Evolutionary conservation across 1,140 invertebrate species (phyloP).

Genomic region (Cepaea nemoralis): DNA sequence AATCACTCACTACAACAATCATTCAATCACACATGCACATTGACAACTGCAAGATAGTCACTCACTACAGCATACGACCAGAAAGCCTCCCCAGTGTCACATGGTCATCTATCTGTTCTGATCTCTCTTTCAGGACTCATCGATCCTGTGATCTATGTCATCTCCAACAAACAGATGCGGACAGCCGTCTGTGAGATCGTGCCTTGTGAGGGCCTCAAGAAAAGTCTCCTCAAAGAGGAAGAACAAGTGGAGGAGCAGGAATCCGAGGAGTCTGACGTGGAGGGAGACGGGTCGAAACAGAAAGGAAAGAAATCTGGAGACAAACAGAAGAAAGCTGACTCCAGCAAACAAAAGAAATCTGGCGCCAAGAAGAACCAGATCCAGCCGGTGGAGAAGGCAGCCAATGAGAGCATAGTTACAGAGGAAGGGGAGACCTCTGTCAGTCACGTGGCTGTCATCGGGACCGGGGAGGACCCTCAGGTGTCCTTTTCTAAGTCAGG

Average conservation of each 20-base stretch:
- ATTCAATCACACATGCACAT: too few relatives aligned
- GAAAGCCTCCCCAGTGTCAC: too few relatives aligned
- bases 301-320: background rate
- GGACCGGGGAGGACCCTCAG: background rate
- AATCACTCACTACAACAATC: too few relatives aligned
- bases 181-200: constrained; percentile 47
- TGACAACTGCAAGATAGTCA: too few relatives aligned
- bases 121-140: constrained; percentile 43
- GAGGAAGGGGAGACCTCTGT: background rate
- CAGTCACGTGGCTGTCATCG: background rate
- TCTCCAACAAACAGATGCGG: constrained; percentile 56
- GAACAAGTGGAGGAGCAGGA: constrained; percentile 23
- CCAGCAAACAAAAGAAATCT: background rate
- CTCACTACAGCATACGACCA: too few relatives aligned
- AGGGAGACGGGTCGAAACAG: background rate
- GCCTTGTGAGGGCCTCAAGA: constrained; percentile 45
- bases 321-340: background rate
- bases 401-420: background rate
- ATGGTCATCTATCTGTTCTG: too few relatives aligned
- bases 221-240: constrained; percentile 23
- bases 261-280: constrained; percentile 38
- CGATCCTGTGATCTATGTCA: constrained; percentile 59
- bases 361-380: constrained; percentile 17
- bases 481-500: background rate
- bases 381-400: background rate